A percentile compares a stretch with the other conserved stretches of the same genome.
These are phyloP conservation scores for Caenorhabditis sp. DNA, from an alignment of 2,888 invertebrate species.

Conservation along the genomic window DNA sequence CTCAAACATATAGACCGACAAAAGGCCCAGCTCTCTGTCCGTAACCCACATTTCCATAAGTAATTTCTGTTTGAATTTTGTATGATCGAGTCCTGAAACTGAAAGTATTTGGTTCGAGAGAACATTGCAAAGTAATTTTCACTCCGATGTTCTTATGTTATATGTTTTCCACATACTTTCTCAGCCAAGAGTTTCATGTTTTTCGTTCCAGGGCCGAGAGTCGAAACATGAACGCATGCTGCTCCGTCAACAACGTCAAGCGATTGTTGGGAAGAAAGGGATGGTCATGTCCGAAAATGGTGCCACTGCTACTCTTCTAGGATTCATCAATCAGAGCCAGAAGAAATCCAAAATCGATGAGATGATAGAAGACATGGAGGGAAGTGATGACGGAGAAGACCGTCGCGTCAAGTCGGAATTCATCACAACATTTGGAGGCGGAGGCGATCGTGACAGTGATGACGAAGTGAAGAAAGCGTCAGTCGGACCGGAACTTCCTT, in stretches of 20 bases:
- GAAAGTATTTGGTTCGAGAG: background rate
- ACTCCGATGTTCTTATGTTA: background rate
- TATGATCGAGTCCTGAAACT: background rate
- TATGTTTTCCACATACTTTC: background rate
- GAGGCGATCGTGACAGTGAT: constrained; percentile 48
- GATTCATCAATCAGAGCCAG: constrained; percentile 66
- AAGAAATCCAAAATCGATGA: constrained; percentile 61
- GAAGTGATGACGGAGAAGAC: constrained; percentile 57
- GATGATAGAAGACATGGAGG: constrained; percentile 56
- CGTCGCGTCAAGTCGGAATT: constrained; percentile 68
- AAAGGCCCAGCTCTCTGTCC: constrained; percentile 79
- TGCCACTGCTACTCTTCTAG: constrained; percentile 75
- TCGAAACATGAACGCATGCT: constrained; percentile 77
- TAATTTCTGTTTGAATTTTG: constrained; percentile 21
- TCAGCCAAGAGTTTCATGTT: background rate
- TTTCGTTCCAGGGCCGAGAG: constrained; percentile 77
- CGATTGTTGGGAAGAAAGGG: constrained; percentile 73
- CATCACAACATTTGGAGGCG: constrained; percentile 75
- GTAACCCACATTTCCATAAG: constrained; percentile 49
- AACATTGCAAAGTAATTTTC: background rate
- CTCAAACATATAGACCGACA: constrained; percentile 81
- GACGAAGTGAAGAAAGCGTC: constrained; percentile 54
- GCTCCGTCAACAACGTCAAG: constrained; percentile 75
- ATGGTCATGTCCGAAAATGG: constrained; percentile 71
- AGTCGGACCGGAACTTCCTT: constrained; percentile 74